Percentiles rank a stretch among this genome's conserved stretches.
Conservation (phyloP, 2,888 invertebrate genomes). For the Mythimna pallens region DNA sequence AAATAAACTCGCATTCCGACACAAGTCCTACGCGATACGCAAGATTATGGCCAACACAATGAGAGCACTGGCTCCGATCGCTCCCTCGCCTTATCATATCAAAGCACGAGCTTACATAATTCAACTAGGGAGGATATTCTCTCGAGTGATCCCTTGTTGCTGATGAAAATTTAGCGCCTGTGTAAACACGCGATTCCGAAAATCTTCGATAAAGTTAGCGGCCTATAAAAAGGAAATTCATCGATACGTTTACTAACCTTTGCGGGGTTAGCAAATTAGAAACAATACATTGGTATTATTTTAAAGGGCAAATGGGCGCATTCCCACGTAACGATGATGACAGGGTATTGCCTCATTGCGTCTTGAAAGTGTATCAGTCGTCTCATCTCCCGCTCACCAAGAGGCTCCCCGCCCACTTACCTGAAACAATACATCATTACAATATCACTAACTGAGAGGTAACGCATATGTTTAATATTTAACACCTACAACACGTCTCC, state of each 20-base stretch:
- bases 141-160: constrained; percentile 70
- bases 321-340: constrained; percentile 71
- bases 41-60: constrained; percentile 89
- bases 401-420: constrained; percentile 84
- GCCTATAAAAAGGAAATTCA: constrained; percentile 55
- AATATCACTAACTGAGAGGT: constrained; percentile 83
- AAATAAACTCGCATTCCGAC: constrained; percentile 90
- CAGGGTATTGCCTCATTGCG: constrained; percentile 79
- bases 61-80: constrained; percentile 85
- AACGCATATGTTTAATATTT: constrained; percentile 78
- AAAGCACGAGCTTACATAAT: constrained; percentile 86
- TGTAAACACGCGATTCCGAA: constrained; percentile 70
- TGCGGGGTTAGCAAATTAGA: constrained; percentile 44
- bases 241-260: constrained; percentile 60
- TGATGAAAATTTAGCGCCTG: constrained; percentile 79
- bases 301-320: constrained; percentile 68
- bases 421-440: constrained; percentile 90
- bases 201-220: constrained; percentile 58
- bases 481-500: constrained; percentile 72
- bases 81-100: constrained; percentile 87
- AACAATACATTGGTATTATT: constrained; percentile 30
- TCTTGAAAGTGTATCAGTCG: constrained; percentile 80
- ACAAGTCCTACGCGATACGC: constrained; percentile 88
- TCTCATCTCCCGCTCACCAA: constrained; percentile 79
- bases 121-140: constrained; percentile 78